Conservation (phyloP, 2,113 vertebrate genomes). For the Barbus barbus region DNA sequence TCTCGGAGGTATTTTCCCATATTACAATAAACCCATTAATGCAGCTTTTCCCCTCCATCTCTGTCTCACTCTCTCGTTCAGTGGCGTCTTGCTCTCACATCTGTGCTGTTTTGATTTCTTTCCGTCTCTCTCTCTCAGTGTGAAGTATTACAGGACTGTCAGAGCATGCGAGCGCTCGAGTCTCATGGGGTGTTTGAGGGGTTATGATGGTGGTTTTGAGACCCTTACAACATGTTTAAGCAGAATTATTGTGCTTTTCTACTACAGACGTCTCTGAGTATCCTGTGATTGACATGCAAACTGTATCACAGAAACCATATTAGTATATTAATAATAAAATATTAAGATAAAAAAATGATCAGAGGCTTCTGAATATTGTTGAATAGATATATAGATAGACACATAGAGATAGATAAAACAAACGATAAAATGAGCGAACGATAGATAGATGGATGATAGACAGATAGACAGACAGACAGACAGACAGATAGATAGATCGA, state of each 20-base stretch:
- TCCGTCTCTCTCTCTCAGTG: not conserved
- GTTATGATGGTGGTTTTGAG: not conserved
- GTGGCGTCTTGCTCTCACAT: not conserved
- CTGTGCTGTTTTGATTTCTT: not conserved
- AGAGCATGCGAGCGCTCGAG: no score
- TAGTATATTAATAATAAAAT: no score
- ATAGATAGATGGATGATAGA: no score
- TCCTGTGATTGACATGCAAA: not conserved
- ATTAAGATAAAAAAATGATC: no score
- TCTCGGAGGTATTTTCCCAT: conserved; percentile 50
- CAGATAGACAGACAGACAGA: no score
- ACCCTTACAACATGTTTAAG: not conserved
- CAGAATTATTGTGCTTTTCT: not conserved
- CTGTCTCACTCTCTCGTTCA: conserved; percentile 11
- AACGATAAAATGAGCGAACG: no score
- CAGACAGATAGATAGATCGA: no score
- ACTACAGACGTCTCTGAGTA: not conserved
- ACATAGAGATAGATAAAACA: not conserved
- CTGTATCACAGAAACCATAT: not conserved
- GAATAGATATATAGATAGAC: not conserved
- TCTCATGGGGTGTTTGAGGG: not conserved
- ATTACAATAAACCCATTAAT: conserved; percentile 53
- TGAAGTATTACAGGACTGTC: not conserved
- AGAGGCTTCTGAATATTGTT: not conserved
- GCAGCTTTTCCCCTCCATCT: conserved; percentile 26